Conservation (phyloP, 2,888 invertebrate species). For the Scaptomyza parva region DNA sequence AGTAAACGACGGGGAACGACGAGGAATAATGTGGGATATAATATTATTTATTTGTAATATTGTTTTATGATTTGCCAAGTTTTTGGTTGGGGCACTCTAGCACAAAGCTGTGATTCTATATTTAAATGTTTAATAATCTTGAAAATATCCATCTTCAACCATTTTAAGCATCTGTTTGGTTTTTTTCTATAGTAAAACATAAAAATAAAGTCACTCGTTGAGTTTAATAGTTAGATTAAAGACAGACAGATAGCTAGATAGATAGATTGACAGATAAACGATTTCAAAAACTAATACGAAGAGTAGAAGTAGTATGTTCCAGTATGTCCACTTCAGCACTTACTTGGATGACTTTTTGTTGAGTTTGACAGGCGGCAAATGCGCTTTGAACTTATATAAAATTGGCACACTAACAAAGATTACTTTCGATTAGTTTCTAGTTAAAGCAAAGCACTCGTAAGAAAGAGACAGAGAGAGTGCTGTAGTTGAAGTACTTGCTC, state of each 20-base stretch:
- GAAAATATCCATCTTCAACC: too few species aligned
- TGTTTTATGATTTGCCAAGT: slow-evolving; percentile 15
- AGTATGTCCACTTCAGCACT: slow-evolving; percentile 39
- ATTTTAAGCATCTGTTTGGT: background rate
- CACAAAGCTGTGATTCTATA: background rate
- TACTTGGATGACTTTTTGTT: slow-evolving; percentile 14
- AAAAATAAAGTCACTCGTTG: slow-evolving; percentile 7
- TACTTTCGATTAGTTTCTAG: slow-evolving; percentile 50
- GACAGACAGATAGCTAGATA: slow-evolving; percentile 5
- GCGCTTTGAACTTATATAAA: slow-evolving; percentile 57
- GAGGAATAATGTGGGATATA: too few species aligned
- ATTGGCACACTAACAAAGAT: slow-evolving; percentile 23
- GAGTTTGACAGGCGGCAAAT: slow-evolving; percentile 48
- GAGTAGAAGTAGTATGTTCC: background rate
- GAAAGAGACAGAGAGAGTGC: slow-evolving; percentile 3
- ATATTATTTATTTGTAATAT: slow-evolving; percentile 28
- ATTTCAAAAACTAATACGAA: slow-evolving; percentile 30
- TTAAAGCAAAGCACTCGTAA: slow-evolving; percentile 1
- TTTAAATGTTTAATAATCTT: background rate
- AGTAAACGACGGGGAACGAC: too few species aligned
- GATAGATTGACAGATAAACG: slow-evolving; percentile 28
- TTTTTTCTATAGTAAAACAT: slow-evolving; percentile 8
- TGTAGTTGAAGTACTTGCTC: slow-evolving; percentile 44
- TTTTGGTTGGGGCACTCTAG: background rate
- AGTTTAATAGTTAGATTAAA: slow-evolving; percentile 35